Percentiles rank a stretch among this genome's conserved stretches.
These are phyloP conservation scores for Bombus turneri DNA, from an alignment of 1,140 invertebrate species.

Conservation along the genomic window DNA sequence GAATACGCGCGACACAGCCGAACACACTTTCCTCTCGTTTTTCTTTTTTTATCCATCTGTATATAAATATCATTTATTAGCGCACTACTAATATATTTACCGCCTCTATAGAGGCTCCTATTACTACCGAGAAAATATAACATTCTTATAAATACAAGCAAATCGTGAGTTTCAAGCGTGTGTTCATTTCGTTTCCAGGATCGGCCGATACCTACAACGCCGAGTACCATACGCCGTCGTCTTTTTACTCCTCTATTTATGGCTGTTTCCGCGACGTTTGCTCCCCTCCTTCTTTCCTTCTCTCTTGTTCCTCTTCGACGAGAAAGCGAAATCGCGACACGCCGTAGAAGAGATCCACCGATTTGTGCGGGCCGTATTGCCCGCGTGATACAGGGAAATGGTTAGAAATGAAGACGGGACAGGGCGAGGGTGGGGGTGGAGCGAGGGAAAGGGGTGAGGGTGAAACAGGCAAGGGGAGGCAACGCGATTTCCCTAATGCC, in stretches of 20 bases:
- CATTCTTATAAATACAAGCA: slow-evolving; percentile 82
- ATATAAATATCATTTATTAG: slow-evolving; percentile 81
- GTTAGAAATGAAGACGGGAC: neutral
- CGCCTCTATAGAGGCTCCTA: slow-evolving; percentile 76
- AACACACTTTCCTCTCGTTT: slow-evolving; percentile 65
- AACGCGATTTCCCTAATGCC: slow-evolving; percentile 81
- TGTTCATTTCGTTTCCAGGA: slow-evolving; percentile 52
- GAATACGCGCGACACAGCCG: slow-evolving; percentile 25
- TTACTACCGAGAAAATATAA: slow-evolving; percentile 79
- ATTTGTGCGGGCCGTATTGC: slow-evolving; percentile 50
- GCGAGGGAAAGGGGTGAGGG: slow-evolving; percentile 44
- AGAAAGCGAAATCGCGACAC: slow-evolving; percentile 56
- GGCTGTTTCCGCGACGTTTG: slow-evolving; percentile 1
- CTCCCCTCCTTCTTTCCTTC: neutral
- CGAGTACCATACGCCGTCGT: neutral
- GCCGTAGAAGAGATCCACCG: slow-evolving; percentile 19
- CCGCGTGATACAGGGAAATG: slow-evolving; percentile 11
- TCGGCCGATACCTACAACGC: neutral
- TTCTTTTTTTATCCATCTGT: slow-evolving; percentile 79
- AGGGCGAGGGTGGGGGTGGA: too few species aligned
- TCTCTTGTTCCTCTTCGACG: slow-evolving; percentile 13
- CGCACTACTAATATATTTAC: slow-evolving; percentile 81
- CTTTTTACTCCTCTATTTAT: slow-evolving; percentile 31
- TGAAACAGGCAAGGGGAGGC: slow-evolving; percentile 56
- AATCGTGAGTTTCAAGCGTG: slow-evolving; percentile 47